Base-by-base conservation (phyloP, 2,888 invertebrate species). In the Folsomia manolachei region DNA sequence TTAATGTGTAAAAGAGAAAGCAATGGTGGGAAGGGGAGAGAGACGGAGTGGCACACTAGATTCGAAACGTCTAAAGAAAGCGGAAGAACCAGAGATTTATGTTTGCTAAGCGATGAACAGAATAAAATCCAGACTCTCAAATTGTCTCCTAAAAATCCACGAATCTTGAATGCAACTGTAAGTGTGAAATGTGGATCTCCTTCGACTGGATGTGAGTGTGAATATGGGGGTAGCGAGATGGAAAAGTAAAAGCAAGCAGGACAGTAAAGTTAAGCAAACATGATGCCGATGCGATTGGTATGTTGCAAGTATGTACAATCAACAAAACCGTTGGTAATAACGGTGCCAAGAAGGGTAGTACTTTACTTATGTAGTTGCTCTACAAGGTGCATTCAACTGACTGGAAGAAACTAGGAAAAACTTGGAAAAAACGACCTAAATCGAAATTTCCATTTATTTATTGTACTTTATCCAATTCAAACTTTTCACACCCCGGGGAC, bases 61-160 rank as follows among this genome's bases (percentile, higher is more conserved):
- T 68, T 68, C 56, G 60, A 68, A 68, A 56, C 56, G 68, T 68
- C 68, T 9, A 26, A 60, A 26, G 24, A 56, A n/a, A 68, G 68
- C 25, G 27, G 27, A 68, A 39, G 27, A 60, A 26, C 19, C 2
- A 52, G 53, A 60, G 68, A 68, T 64, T 66, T 66, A 66, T 66
- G 53, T 66, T 66, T 39, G 63, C 26, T 63, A 63, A 63, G 63
- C 26, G 24, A 63, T 25, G 63, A 63, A 25, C 26, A 25, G 26
- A 63, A 63, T 23, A 63, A 63, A 63, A 21, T 23, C 23, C 25
- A 7, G 26, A 63, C 23, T 23, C n/a, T n/a, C 25, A 25, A 63
- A 63, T 63, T 63, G 23, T 63, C 63, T 63, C 56, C 56, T 56
- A 56, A 56, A 56, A 56, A 56, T 56, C 56, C 56, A 56, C 7